Percentiles rank a stretch among this genome's conserved stretches.
Conservation (phyloP, 2,113 vertebrate species). For the Hippocampus comes region DNA sequence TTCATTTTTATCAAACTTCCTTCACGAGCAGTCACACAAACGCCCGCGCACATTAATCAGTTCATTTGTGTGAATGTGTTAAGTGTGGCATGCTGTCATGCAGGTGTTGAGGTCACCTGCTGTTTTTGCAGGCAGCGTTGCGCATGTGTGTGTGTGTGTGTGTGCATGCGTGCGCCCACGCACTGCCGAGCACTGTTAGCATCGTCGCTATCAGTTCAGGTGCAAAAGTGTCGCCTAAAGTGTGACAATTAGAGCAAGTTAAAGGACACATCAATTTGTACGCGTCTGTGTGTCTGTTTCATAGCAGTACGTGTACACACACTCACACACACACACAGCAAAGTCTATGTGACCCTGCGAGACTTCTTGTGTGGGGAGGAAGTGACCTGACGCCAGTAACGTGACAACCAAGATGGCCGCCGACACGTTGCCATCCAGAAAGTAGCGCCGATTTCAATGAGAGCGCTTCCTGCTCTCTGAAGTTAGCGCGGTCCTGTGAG, state of each 20-base stretch:
- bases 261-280: neutral
- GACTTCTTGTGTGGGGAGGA: neutral
- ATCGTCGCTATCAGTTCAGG: conserved; percentile 14
- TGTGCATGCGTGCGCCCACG: too few species aligned
- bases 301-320: conserved; percentile 13
- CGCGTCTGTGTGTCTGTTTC: conserved; percentile 9
- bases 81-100: conserved; percentile 32
- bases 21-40: neutral
- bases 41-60: conserved; percentile 25
- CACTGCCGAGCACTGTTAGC: neutral
- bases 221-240: neutral
- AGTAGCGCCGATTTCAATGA: neutral
- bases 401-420: too few species aligned
- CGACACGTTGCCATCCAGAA: neutral
- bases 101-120: conserved; percentile 37
- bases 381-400: neutral
- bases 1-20: neutral
- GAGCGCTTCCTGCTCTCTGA: neutral
- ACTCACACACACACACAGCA: neutral
- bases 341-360: too few species aligned
- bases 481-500: neutral
- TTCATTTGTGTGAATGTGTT: conserved; percentile 40
- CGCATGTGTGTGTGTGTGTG: neutral
- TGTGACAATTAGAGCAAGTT: neutral
- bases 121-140: neutral